Evolutionary conservation across 2,888 invertebrate genomes (phyloP), one percentile per base, ranked within the genome.

Genomic region (Mimas tiliae): DNA sequence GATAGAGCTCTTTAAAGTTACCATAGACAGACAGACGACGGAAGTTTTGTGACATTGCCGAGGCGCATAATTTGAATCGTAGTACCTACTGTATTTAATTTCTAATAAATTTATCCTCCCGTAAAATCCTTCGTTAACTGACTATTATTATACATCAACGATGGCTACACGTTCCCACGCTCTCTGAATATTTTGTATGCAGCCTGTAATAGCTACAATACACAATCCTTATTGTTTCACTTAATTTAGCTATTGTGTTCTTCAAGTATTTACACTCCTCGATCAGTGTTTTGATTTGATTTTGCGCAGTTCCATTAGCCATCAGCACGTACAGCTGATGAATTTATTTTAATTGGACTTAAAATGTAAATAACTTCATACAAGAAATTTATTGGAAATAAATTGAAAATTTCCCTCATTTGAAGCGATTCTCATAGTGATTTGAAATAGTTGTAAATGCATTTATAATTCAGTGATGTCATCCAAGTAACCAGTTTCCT

Each of bases 171-270:
- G 86, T 93, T 93, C 93, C 88, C 93, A 93, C 93, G 93, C 82
- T 90, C 84, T 82, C 74, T 74, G 81, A 82, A 80, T 84, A 85
- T 88, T 90, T 88, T 87, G 89, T 89, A 84, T 87, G 83, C 83
- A 86, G 83, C 85, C 83, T 86, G 83, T 85, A 86, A 87, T 88
- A 89, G 86, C 87, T 87, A 82, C 83, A 85, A 85, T 85, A 89
- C 86, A 91, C 91, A 90, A 90, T 87, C 91, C 89, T 87, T 91
- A 92, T 93, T 93, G 93, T 93, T 92, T 88, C 89, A 88, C 85
- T 88, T 87, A 89, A 90, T 91, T 91, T 87, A 86, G 86, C 92
- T 90, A 93, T 93, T 93, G 93, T 93, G 81, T 77, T 85, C 83
- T 77, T 70, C 82, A 77, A 83, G 81, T 91, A 93, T 92, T 91